Evolutionary conservation across 2,797 vertebrate species (phyloP), one percentile per base, ranked within the genome.

Genomic region (Etheostoma perlongum): DNA sequence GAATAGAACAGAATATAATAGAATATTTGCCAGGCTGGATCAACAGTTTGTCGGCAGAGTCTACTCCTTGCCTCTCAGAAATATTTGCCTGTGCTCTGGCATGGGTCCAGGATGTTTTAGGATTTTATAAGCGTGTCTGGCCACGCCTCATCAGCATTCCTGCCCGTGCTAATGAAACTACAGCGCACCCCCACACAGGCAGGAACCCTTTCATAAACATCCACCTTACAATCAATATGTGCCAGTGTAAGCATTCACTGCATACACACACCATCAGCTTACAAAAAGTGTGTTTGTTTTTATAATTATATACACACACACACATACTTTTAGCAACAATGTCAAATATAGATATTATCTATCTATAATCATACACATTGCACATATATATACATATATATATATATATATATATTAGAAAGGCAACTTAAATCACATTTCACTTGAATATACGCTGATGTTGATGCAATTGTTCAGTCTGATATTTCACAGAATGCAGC

Each of bases 81-180:
- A 91, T 92, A 87, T 94, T 84, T 82, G 88, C 86, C 89, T 84
- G 85, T 48, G 72, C 90, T 46, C 74, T 90, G 90, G 89, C 81
- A 19, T 4, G 1, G 59, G 57, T 76, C 85, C 91, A 91, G 64
- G 53, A 68, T 77, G 62, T 80, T 90, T 88, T 72, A 83, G 59
- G 40, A 78, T 88, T 89, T 87, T 91, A 89, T 93, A 90, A 93
- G 83, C 78, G 82, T 79, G 73, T 93, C 84, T 74, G 77, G 79
- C 86, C 87, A 74, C 77, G 70, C 87, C 79, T 92, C 73, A 88
- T 88, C 87, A 85, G 85, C 89, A 87, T 80, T 93, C 78, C 67
- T 81, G 36, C 74, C 72, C 73, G 67, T 44, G 55, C 69, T 91
- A 93, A 91, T 92, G 88, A 91, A 93, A 92, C 67, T 75, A 83